Evolutionary conservation across 2,113 vertebrate species (phyloP).

Genomic region (Sardina pilchardus): DNA sequence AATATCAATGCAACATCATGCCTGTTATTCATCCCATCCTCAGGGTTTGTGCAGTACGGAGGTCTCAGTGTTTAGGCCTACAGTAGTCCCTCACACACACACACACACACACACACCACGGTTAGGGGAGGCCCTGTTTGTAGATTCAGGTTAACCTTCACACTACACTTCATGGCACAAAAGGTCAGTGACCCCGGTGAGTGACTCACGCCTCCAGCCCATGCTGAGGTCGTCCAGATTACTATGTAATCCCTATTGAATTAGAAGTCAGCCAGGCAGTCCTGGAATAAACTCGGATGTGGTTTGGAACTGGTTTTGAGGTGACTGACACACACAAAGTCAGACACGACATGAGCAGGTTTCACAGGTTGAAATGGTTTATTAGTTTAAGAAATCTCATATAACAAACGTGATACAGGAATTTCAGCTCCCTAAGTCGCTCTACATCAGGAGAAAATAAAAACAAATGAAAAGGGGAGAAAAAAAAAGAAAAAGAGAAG

Average conservation of each 20-base stretch:
- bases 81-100: neutral
- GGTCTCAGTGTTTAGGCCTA: neutral
- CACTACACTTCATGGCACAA: neutral
- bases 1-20: too few species aligned
- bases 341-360: neutral
- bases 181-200: neutral
- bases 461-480: neutral
- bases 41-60: neutral
- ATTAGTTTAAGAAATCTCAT: slow-evolving; percentile 18
- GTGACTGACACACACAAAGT: neutral
- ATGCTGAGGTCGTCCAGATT: neutral
- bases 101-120: neutral
- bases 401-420: slow-evolving; percentile 19
- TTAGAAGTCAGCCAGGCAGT: neutral
- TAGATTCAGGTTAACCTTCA: neutral
- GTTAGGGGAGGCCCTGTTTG: neutral
- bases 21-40: too few species aligned
- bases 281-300: neutral
- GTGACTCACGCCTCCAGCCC: neutral
- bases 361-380: slow-evolving; percentile 19
- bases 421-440: slow-evolving; percentile 12
- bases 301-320: neutral
- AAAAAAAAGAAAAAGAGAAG: neutral
- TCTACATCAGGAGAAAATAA: neutral
- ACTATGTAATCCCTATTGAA: neutral